Percentiles rank a stretch among this genome's conserved stretches.
Evolutionary conservation across 2,113 vertebrate species (phyloP).

Genomic region (Sylvilagus bachmani): DNA sequence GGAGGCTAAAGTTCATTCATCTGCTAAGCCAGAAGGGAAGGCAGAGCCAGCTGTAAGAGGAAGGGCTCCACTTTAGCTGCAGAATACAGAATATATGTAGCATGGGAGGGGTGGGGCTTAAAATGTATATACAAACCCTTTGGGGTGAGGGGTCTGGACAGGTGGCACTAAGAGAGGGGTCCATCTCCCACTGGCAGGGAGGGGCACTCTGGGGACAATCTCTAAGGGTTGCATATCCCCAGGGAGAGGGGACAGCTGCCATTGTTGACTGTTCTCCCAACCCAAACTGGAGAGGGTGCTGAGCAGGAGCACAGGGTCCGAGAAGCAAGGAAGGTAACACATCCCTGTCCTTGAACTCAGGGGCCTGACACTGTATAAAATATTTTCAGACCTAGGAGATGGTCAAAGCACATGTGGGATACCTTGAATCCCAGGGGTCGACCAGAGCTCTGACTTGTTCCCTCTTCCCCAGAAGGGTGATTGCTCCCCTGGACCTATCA

Average conservation of each 20-base stretch:
- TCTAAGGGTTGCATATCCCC: conserved; percentile 43
- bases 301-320: neutral
- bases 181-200: conserved; percentile 16
- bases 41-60: neutral
- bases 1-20: neutral
- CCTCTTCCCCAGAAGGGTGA: conserved; percentile 45
- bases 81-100: conserved; percentile 75
- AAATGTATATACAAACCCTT: conserved; percentile 66
- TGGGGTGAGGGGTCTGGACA: neutral
- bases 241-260: neutral
- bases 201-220: conserved; percentile 20
- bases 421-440: conserved; percentile 24
- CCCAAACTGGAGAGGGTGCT: neutral
- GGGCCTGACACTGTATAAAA: conserved; percentile 65
- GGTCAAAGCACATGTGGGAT: conserved; percentile 68
- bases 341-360: conserved; percentile 17
- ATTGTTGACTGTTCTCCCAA: conserved; percentile 17
- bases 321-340: conserved; percentile 24
- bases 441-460: conserved; percentile 18
- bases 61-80: conserved; percentile 79
- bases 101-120: neutral
- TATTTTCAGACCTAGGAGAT: conserved; percentile 67
- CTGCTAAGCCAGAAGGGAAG: neutral
- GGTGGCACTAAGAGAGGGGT: neutral
- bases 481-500: neutral